Conservation (phyloP, 2,888 invertebrate genomes). For the Rhagonycha fulva region DNA sequence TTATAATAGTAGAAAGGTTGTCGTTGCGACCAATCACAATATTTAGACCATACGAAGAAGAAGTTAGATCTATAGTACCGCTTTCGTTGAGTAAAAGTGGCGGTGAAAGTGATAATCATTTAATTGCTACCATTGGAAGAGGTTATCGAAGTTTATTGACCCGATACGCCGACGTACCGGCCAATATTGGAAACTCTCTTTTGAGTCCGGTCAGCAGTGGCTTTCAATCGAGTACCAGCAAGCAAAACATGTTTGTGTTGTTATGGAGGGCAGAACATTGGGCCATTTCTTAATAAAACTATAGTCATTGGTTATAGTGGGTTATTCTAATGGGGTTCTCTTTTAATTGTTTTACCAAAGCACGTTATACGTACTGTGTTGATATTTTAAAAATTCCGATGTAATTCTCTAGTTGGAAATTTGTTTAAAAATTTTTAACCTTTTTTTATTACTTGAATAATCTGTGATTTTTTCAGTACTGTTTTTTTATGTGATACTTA, state of each 20-base stretch:
- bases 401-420: background rate
- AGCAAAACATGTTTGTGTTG: constrained; percentile 65
- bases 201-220: constrained; percentile 47
- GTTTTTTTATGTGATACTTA: constrained; percentile 9
- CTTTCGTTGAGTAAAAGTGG: constrained; percentile 55
- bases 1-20: constrained; percentile 84
- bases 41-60: constrained; percentile 89
- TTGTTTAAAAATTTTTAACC: background rate
- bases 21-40: constrained; percentile 86
- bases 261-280: constrained; percentile 76
- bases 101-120: constrained; percentile 54
- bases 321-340: background rate
- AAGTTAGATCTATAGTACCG: constrained; percentile 69
- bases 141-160: constrained; percentile 81
- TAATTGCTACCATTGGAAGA: constrained; percentile 79
- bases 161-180: constrained; percentile 62
- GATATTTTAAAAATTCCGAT: background rate
- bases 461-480: constrained; percentile 19
- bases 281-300: constrained; percentile 54
- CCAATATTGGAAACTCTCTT: constrained; percentile 51
- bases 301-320: background rate
- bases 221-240: constrained; percentile 33
- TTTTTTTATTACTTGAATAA: background rate
- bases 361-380: background rate
- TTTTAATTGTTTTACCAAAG: background rate